Evolutionary conservation across 2,797 vertebrate species (phyloP).

Genomic region (Liasis olivaceus): DNA sequence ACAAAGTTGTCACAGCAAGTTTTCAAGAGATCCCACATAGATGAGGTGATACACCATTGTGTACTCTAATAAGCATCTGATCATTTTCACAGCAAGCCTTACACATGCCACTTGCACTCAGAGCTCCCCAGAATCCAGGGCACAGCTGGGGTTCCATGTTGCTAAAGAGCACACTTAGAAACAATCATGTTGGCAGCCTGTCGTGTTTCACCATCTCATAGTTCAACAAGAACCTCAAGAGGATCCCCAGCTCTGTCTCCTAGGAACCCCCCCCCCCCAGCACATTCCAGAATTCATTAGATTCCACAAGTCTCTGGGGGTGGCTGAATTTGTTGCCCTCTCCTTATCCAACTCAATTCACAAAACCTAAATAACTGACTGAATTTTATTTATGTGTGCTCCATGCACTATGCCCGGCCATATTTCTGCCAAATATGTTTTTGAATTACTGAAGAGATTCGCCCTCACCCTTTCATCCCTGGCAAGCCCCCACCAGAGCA

Average conservation of each 20-base stretch:
- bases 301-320: background rate
- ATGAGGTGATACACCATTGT: background rate
- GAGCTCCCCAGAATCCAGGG: background rate
- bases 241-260: background rate
- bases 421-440: background rate
- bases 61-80: background rate
- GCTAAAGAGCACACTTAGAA: background rate
- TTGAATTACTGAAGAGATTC: accelerated
- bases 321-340: background rate
- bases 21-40: background rate
- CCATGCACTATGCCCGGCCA: background rate
- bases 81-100: background rate
- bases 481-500: background rate
- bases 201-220: background rate
- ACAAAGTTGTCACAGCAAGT: background rate
- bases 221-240: background rate
- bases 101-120: background rate
- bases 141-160: background rate
- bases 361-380: background rate
- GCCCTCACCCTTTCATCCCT: background rate
- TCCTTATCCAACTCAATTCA: background rate
- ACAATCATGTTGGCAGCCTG: background rate
- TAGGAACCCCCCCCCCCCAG: background rate
- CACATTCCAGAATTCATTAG: background rate
- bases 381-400: accelerated